Base-by-base conservation (phyloP, 2,113 vertebrate genomes). In the Chaetops frenatus region DNA sequence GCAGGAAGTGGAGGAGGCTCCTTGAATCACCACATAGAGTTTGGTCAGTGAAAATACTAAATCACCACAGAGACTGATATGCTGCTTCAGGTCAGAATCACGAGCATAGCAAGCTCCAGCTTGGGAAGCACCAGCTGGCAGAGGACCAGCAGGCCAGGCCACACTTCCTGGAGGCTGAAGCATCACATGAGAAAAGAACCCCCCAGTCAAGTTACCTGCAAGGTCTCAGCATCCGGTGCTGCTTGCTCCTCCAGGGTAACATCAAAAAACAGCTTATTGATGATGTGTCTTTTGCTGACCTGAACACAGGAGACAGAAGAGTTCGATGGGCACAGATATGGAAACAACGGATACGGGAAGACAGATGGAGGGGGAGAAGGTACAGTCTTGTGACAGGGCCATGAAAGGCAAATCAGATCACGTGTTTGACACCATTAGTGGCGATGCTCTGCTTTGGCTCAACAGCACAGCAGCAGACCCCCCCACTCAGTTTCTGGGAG, bases 251-350 rank as follows among this genome's bases (percentile, higher is more conserved):
- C 99, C 87, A 95, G 96, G 60, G 96, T 98, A 78, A 99, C 92
- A 95, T 99, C 98, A 96, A 99, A 99, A 96, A 98, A 99, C 70
- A 99, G 98, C 88, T 99, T 99, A 86, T 58, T 98, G 97, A 99
- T 99, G 58, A 99, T 99, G 93, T 99, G 98, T 86, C 96, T 98
- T 87, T 97, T 99, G 97, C 98, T 98, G 90, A 99, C 99, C 99
- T 99, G 76, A 54, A 94, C 50, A 44, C 23, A n/a, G 65, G 62
- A 95, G 90, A 96, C 40, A 81, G 51, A 47, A 81, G 70, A 95
- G 44, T 44, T 27, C 51, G 51, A 78, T 12, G 18, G 20, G 19
- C 35, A 78, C 33, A 29, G 50, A 35, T 61, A 71, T 3, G 15
- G 83, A 84, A 81, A 83, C 44, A 29, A 74, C 3, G 0, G 35